Conservation (phyloP, 2,113 vertebrate species). For the Phaetusa simplex region DNA sequence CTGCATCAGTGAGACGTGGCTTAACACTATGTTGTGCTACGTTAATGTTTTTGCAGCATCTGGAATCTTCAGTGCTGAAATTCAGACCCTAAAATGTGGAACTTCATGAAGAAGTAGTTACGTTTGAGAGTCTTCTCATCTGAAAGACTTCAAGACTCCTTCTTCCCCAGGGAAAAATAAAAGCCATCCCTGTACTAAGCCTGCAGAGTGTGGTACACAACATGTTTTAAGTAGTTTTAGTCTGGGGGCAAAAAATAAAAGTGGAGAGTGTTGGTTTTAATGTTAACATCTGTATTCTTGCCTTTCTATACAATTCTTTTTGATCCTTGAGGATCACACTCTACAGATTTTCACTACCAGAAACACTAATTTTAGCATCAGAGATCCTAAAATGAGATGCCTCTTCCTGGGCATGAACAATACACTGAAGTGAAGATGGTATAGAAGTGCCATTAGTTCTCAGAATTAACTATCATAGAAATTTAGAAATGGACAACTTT, state of each 20-base stretch:
- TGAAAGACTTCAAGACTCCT: neutral
- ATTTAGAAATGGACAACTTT: neutral
- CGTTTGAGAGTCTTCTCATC: neutral
- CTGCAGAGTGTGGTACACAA: neutral
- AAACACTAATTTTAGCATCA: neutral
- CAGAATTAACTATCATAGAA: neutral
- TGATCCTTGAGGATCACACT: neutral
- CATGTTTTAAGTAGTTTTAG: neutral
- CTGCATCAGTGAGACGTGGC: neutral
- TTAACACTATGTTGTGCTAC: neutral
- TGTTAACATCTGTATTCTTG: neutral
- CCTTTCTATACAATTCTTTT: neutral
- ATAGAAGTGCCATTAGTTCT: neutral
- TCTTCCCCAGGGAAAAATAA: neutral
- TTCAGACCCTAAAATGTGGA: neutral
- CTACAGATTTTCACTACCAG: neutral
- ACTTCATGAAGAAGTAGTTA: neutral
- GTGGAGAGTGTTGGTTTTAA: neutral
- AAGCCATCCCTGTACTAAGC: neutral
- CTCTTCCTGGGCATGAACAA: neutral
- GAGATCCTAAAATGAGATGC: neutral
- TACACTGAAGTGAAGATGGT: neutral
- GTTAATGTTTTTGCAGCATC: neutral
- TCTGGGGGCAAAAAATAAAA: neutral
- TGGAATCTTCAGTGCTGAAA: neutral